These are phyloP conservation scores for Pseudomugil gertrudae DNA, from an alignment of 2,797 vertebrate genomes.

Conservation along the genomic window DNA sequence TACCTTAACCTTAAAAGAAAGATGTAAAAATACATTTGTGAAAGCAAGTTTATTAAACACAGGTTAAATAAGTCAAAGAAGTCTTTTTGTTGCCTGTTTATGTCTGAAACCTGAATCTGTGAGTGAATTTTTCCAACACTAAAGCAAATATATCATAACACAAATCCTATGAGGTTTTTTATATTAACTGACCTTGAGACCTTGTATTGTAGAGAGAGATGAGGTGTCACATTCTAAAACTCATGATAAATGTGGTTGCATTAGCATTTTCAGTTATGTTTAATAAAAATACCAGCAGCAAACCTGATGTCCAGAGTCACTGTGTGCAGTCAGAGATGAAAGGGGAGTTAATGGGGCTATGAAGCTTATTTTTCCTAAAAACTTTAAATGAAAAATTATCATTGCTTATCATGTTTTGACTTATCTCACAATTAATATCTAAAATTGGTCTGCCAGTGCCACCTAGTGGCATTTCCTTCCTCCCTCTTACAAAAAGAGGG, in stretches of 20 bases:
- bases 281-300: slow-evolving; percentile 17
- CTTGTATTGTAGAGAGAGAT: background rate
- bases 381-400: slow-evolving; percentile 23
- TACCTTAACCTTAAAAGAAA: too few species aligned
- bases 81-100: background rate
- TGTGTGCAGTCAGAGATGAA: background rate
- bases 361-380: background rate
- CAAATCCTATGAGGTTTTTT: background rate
- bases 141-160: background rate
- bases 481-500: background rate
- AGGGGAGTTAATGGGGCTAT: background rate
- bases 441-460: slow-evolving; percentile 21
- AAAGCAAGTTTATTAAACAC: background rate
- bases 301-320: slow-evolving; percentile 5
- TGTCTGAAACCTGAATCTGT: background rate
- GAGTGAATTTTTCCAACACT: background rate
- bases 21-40: too few species aligned
- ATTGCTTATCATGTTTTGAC: background rate
- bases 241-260: background rate
- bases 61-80: background rate
- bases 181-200: background rate
- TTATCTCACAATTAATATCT: background rate
- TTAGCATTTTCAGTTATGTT: slow-evolving; percentile 4
- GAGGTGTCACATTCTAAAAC: background rate
- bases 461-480: slow-evolving; percentile 44